Conservation (phyloP, 2,113 vertebrate genomes). For the Malurus melanocephalus region DNA sequence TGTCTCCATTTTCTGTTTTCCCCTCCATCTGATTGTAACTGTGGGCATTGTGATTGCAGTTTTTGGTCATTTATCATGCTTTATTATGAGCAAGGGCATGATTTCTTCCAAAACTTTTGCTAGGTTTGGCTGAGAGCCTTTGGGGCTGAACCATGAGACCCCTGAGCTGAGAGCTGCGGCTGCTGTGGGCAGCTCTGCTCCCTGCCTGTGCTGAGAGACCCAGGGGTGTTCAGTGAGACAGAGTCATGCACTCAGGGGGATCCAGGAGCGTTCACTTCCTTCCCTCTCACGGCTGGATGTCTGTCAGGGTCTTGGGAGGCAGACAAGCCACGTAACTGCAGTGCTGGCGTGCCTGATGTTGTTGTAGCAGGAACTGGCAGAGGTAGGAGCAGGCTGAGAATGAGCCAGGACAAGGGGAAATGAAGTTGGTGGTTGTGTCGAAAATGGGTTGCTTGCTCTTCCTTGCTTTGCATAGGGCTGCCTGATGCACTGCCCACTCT, state of each 20-base stretch:
- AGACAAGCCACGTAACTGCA: fast-evolving
- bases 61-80: not conserved
- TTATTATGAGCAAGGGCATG: not conserved
- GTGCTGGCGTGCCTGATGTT: fast-evolving
- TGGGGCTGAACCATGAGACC: not conserved
- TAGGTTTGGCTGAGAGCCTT: not conserved
- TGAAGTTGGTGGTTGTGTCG: not conserved
- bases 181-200: not conserved
- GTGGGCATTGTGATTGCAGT: not conserved
- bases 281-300: not conserved
- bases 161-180: not conserved
- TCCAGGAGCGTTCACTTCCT: not conserved
- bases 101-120: not conserved
- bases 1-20: not conserved
- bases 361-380: not conserved
- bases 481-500: not conserved
- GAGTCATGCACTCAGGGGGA: fast-evolving
- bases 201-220: not conserved
- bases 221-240: not conserved
- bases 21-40: not conserved
- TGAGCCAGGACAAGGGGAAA: not conserved
- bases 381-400: not conserved
- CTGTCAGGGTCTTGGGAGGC: not conserved
- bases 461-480: not conserved
- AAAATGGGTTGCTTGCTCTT: not conserved